Base-by-base conservation (phyloP, 1,140 invertebrate species). In the Lordiphosa clarofinis region DNA sequence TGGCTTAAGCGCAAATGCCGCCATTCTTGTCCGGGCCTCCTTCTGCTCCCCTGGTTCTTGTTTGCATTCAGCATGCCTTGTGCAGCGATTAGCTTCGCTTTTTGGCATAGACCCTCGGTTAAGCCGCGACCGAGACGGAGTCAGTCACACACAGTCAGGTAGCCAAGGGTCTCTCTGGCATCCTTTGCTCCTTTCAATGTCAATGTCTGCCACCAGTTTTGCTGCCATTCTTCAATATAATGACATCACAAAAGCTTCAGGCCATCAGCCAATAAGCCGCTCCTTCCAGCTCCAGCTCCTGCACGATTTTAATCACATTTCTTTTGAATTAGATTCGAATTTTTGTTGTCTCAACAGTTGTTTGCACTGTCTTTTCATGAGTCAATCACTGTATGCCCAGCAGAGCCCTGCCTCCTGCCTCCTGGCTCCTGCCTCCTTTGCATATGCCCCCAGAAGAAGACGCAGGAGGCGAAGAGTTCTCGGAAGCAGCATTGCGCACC, bases 1-100 rank as follows among this genome's bases (percentile, higher is more conserved):
- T 79, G 86, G 86, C 75, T 87, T 87, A 87, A 87, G 86, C 86
- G 76, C 81, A 87, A 87, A 87, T 81, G 86, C 86, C 86, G 86
- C 86, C 86, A 87, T 87, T 87, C 86, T 76, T 76, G 73, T 43
- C 53, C 49, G 44, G 40, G 19, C 10, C 42, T 37, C 21, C 31
- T 21, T 50, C 36, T 60, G 42, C 39, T 15, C 11, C 44, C 49
- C 62, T 63, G 46, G 52, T 40, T 42, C 46, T 35, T 19, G 36
- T 79, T 79, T 82, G 75, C 76, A 82, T 79, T 63, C 59, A 69
- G 59, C 59, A 59, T 64, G 60, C 70, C 60, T 63, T 63, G 66
- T 53, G 63, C 63, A 86, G 68, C 81, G 81, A 86, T 86, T 86
- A 86, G 81, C 81, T 62, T 72, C 49, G 71, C 74, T 81, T 86